phyloP scores from a whole-genome alignment of 2,888 invertebrate genomes.

The Sinotaia quadrata region DNA sequence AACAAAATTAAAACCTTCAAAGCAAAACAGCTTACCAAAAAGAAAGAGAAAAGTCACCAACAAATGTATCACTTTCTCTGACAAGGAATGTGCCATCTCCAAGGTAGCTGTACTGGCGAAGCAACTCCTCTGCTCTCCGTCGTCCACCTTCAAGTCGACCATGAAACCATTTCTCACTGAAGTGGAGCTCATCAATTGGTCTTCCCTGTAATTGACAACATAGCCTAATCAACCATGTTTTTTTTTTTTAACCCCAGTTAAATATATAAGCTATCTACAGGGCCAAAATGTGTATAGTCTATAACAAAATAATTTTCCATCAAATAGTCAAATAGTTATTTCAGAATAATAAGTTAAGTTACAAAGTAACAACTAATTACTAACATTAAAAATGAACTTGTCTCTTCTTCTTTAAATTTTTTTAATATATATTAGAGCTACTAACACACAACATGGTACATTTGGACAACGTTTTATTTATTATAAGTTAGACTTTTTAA shows the following conservation, averaged over 20 bases:
- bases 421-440: too few relatives aligned
- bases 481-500: too few relatives aligned
- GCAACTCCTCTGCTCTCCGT: constrained; percentile 52
- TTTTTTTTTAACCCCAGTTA: background rate
- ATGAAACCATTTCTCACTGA: constrained; percentile 66
- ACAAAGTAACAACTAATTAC: too few relatives aligned
- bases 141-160: constrained; percentile 61
- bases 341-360: too few relatives aligned
- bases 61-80: constrained; percentile 92
- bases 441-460: too few relatives aligned
- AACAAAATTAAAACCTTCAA: background rate
- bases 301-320: too few relatives aligned
- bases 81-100: constrained; percentile 75
- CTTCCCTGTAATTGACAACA: constrained; percentile 41
- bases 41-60: constrained; percentile 94
- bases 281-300: too few relatives aligned
- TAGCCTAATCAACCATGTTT: background rate
- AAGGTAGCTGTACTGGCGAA: constrained; percentile 54
- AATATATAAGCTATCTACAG: too few relatives aligned
- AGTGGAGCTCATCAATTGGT: constrained; percentile 63
- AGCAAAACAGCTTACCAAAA: constrained; percentile 80
- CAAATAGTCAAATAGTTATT: too few relatives aligned
- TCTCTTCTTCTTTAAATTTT: too few relatives aligned
- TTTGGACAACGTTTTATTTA: too few relatives aligned
- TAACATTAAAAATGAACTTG: too few relatives aligned